phyloP scores from a whole-genome alignment of 2,797 vertebrate species.

The Nyctibius grandis region DNA sequence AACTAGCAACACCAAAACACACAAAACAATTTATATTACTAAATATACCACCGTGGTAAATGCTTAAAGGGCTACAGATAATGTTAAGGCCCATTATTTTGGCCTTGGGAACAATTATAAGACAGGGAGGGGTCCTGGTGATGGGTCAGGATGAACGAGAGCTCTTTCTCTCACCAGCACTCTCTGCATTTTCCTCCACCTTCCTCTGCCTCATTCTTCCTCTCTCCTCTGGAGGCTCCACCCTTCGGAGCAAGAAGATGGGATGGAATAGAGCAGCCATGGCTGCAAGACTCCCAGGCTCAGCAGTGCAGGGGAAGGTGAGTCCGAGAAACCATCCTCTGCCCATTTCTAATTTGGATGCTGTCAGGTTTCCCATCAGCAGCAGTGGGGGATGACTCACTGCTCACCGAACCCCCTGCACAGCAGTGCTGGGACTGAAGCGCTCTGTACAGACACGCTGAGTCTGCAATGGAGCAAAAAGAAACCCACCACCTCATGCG shows the following conservation, averaged over 20 bases:
- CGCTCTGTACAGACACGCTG: fast-evolving
- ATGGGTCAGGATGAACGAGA: neutral
- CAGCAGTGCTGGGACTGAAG: neutral
- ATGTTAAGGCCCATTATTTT: neutral
- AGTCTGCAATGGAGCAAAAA: neutral
- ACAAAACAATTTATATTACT: neutral
- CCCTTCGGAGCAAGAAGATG: neutral
- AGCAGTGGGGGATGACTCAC: neutral
- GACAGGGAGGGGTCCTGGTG: neutral
- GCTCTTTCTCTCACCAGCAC: neutral
- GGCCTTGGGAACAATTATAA: neutral
- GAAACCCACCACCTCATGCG: neutral
- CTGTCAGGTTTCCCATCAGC: neutral
- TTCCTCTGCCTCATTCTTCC: neutral
- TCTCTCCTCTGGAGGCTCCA: neutral
- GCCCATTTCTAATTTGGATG: neutral
- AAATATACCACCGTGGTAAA: neutral
- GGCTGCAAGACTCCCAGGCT: neutral
- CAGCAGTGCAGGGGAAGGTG: neutral
- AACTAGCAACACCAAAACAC: neutral
- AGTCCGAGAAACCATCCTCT: neutral
- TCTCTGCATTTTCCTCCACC: neutral
- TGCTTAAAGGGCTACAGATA: neutral
- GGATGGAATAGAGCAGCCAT: neutral
- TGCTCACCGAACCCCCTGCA: neutral